Conservation (phyloP, 1,140 invertebrate species). For the Venturia canescens region DNA sequence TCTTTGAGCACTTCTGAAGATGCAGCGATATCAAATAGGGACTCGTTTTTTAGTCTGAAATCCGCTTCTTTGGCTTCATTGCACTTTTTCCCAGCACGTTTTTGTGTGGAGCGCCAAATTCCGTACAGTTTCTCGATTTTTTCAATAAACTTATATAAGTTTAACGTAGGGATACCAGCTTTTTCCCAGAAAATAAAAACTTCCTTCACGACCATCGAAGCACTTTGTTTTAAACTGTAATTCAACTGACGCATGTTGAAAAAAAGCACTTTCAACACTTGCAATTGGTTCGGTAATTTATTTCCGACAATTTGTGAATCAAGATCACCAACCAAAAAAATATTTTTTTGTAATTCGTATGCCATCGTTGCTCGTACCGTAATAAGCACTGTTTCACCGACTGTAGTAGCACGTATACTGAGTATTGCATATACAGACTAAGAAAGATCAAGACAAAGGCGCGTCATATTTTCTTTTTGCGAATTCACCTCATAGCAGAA, state of each 20-base stretch:
- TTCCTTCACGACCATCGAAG: constrained; percentile 38
- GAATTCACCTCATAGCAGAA: too few species aligned
- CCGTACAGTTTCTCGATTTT: constrained; percentile 39
- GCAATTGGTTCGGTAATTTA: constrained; percentile 38
- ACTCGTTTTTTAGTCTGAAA: constrained; percentile 16
- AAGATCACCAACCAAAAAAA: constrained; percentile 35
- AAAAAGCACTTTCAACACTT: constrained; percentile 42
- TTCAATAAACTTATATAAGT: constrained; percentile 28
- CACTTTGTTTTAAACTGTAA: constrained; percentile 23
- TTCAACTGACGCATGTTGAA: constrained; percentile 42
- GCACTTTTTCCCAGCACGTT: constrained; percentile 36
- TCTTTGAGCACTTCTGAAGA: constrained; percentile 3
- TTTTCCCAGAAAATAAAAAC: constrained; percentile 45
- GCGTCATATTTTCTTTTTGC: too few species aligned
- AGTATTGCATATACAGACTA: too few species aligned
- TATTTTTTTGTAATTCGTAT: constrained; percentile 9
- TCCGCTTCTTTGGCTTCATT: constrained; percentile 39
- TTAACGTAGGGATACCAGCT: constrained; percentile 7
- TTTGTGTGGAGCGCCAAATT: constrained; percentile 46
- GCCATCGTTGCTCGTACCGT: too few species aligned
- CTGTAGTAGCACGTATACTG: too few species aligned
- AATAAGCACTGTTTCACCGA: too few species aligned
- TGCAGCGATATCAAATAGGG: constrained; percentile 48
- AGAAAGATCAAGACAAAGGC: too few species aligned
- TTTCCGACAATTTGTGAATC: constrained; percentile 42